phyloP scores from a whole-genome alignment of 2,888 invertebrate genomes.

The Xanthorhoe designata region DNA sequence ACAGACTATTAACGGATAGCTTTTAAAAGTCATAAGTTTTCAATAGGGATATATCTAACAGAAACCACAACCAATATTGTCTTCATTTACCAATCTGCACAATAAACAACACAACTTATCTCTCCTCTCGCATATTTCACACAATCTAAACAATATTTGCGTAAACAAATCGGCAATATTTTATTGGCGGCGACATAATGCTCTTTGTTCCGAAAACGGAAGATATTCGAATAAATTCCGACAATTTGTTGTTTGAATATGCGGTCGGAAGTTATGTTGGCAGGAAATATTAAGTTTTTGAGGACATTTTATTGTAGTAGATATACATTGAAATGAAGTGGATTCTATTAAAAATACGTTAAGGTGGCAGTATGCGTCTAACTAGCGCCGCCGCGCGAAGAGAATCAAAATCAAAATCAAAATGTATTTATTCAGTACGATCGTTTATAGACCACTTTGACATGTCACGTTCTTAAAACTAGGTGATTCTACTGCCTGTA shows the following conservation, averaged over 20 bases:
- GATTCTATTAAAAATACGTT: too few relatives aligned
- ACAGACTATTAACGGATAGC: too few relatives aligned
- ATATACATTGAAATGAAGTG: neutral
- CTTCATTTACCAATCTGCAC: neutral
- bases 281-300: constrained; percentile 31
- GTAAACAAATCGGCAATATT: constrained; percentile 49
- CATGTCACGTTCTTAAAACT: too few relatives aligned
- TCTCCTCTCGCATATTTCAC: constrained; percentile 43
- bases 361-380: too few relatives aligned
- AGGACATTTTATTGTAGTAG: neutral
- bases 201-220: constrained; percentile 41
- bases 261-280: constrained; percentile 39
- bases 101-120: constrained; percentile 34
- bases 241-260: constrained; percentile 48
- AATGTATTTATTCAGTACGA: too few relatives aligned
- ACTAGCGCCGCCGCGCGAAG: too few relatives aligned
- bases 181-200: constrained; percentile 43
- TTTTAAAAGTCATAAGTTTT: too few relatives aligned
- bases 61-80: neutral
- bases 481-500: too few relatives aligned
- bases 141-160: constrained; percentile 48
- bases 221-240: constrained; percentile 43
- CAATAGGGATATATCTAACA: too few relatives aligned
- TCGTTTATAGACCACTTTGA: too few relatives aligned
- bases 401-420: too few relatives aligned